Evolutionary conservation across 2,113 vertebrate genomes (phyloP), one percentile per base, ranked within the genome.

Genomic region (Paedocypris sp.): DNA sequence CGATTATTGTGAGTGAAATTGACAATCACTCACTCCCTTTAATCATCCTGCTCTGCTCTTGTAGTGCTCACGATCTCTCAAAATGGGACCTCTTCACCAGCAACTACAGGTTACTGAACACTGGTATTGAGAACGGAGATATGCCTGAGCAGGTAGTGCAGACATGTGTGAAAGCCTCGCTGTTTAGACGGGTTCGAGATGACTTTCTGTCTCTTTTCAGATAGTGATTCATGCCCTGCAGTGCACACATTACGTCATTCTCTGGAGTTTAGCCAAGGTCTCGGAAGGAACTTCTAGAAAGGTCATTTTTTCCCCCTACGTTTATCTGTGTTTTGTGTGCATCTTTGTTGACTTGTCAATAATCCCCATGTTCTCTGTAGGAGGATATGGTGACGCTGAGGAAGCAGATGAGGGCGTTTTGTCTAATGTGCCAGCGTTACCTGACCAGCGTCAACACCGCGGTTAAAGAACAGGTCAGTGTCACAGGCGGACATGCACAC

Each of bases 341-440:
- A n/a, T n/a, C n/a, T n/a, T n/a, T n/a, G n/a, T n/a, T n/a, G n/a
- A n/a, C n/a, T 29, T 50, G 45, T 62, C 19, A 50, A 61, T 36
- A 42, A 68, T 4, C 67, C 47, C 32, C 70, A 29, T 67, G 59
- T 15, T 61, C 8, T 62, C 9, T 22, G 66, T 69, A 99, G 95
- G 95, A 99, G 69, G 92, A 97, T 60, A 80, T 96, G 82, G 80
- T 94, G 38, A 93, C 87, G 58, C 81, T 99, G 52, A 95, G 94
- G 85, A 98, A 94, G 75, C 93, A 99, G 79, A 98, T 99, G 94
- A 90, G 93, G 76, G 93, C 94, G 25, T 99, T 99, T 79, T 97
- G 93, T 80, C 91, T 98, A 82, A 97, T 99, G 80, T 99, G 95
- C 79, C 95, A 98, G 76, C 92, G 96, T 85, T 99, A 99, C 84